Percentiles rank a stretch among this genome's conserved stretches.
These are phyloP conservation scores for Lepus europaeus DNA, from an alignment of 2,113 vertebrate genomes.

Conservation along the genomic window DNA sequence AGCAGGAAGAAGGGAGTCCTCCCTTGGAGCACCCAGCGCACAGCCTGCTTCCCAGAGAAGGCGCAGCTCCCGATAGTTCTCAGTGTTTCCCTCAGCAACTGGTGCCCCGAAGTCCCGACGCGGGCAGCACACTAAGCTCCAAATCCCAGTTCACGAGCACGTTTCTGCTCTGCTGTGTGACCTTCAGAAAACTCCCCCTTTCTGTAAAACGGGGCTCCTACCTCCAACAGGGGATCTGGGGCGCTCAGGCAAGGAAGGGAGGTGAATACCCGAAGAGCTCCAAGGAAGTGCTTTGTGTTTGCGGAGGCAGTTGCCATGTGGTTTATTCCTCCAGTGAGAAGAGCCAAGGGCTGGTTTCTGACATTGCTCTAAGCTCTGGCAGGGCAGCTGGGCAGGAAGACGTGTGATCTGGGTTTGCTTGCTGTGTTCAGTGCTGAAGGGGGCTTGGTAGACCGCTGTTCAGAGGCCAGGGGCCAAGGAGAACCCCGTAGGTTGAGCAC, in stretches of 20 bases:
- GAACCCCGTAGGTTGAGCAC: constrained; percentile 43
- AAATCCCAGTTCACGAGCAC: not conserved
- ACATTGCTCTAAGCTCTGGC: constrained; percentile 50
- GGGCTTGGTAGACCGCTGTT: not conserved
- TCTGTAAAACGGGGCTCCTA: not conserved
- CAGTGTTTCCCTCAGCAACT: not conserved
- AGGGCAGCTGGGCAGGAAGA: constrained; percentile 58
- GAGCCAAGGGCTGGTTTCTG: constrained; percentile 62
- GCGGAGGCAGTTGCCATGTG: constrained; percentile 43
- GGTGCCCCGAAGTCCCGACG: not conserved
- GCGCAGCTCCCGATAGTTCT: not conserved
- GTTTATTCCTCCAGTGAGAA: constrained; percentile 66
- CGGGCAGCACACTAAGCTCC: not conserved
- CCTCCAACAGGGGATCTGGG: constrained; percentile 51
- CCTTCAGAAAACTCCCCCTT: not conserved
- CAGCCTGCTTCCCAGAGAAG: constrained; percentile 4
- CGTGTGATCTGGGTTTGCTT: constrained; percentile 62
- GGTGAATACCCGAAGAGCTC: constrained; percentile 50
- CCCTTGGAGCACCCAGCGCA: not conserved
- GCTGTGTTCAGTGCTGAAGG: constrained; percentile 61
- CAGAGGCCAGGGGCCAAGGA: constrained; percentile 39
- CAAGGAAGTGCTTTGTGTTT: constrained; percentile 74
- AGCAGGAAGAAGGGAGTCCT: constrained; percentile 33
- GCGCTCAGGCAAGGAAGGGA: constrained; percentile 48
- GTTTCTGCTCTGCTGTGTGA: not conserved